Base-by-base conservation (phyloP, 2,888 invertebrate species). In the Temnothorax ravouxi region DNA sequence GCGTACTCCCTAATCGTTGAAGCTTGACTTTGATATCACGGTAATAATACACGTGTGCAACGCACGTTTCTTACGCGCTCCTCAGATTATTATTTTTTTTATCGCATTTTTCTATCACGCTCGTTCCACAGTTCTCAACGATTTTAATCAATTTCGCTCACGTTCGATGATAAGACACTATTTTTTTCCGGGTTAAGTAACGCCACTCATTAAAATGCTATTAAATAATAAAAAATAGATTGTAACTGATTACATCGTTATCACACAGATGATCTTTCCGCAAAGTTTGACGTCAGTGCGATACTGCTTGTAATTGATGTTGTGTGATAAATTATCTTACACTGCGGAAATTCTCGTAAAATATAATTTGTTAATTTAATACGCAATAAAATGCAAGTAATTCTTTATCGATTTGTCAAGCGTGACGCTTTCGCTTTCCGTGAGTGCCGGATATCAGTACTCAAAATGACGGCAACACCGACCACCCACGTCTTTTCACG, bases 401-500 rank as follows among this genome's bases (percentile, higher is more conserved):
- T 44, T 25, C 13, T 11, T 47, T 34, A 44, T 38, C 3, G 21
- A 50, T 47, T 21, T 29, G 25, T 34, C 25, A 4, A 81, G 18
- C 21, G 11, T 34, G 54, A 50, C 4, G 6, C 25, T 76, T 56
- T 69, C 18, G 38, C 44, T 75, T 76, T 74, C 13, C 47, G 50
- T 29, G n/a, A 47, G 62, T 25, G 52, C 13, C 25, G 13, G n/a
- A 59, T 18, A 56, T 80, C 18, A 75, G 62, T 52, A 56, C 9
- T 15, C n/a, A 72, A 56, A 71, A 64, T 56, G 34, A 54, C 41
- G 38, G 41, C 75, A 87, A 86, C 86, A 80, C 82, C 29, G 59
- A 34, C 52, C 76, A 41, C 86, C 87, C 74, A 91, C 86, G 41
- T 41, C 34, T 54, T 29, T 41, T 38, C 34, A 87, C 82, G 86